Evolutionary conservation across 2,797 vertebrate species (phyloP).

Genomic region (Poeciliopsis paucimaculata): DNA sequence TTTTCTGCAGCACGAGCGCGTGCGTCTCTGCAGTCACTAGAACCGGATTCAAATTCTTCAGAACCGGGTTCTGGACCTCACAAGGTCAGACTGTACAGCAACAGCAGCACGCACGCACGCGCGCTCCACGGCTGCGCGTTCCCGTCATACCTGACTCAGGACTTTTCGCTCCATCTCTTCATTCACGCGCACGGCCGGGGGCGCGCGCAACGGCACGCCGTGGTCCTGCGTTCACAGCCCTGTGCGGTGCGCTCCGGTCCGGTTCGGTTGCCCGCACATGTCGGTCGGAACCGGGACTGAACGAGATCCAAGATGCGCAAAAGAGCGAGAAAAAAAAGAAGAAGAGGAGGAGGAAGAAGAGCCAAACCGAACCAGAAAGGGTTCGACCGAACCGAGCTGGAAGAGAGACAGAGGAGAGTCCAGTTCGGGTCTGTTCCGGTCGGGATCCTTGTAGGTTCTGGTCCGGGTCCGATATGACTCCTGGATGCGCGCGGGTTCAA

Average conservation of each 20-base stretch:
- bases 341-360: not conserved
- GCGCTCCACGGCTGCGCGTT: not conserved
- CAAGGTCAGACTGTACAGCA: not conserved
- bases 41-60: too few relatives aligned
- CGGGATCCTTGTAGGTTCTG: not conserved
- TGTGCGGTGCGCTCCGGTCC: constrained; percentile 4
- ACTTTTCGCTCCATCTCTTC: constrained; percentile 38
- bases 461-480: not conserved
- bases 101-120: not conserved
- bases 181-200: constrained; percentile 13
- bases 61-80: constrained; percentile 1
- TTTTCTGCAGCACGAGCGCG: not conserved
- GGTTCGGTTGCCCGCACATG: constrained; percentile 11
- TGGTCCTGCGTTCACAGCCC: constrained; percentile 11
- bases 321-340: not conserved
- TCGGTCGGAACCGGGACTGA: not conserved
- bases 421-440: not conserved
- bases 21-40: not conserved
- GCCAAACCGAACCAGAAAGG: not conserved
- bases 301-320: not conserved
- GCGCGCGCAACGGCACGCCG: constrained; percentile 27
- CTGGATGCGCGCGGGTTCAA: not conserved
- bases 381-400: too few relatives aligned
- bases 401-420: not conserved
- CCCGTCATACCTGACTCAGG: constrained; percentile 38